Evolutionary conservation across 2,797 vertebrate species (phyloP).

Genomic region (Steatocranus sp.): DNA sequence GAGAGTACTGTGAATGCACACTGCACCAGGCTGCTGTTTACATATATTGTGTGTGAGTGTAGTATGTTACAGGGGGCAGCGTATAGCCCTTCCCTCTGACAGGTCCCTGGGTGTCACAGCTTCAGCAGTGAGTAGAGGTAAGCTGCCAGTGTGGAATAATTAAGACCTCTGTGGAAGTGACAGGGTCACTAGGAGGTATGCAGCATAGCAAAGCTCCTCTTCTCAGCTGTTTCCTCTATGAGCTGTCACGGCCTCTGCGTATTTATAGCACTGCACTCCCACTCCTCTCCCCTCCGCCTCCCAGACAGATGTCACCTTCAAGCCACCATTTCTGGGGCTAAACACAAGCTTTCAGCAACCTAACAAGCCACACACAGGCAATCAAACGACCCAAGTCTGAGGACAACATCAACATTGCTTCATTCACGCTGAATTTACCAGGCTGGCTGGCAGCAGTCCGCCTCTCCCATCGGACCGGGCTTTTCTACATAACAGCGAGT

Average conservation of each 20-base stretch:
- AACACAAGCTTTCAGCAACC: constrained; percentile 59
- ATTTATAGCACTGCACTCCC: constrained; percentile 71
- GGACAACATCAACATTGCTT: constrained; percentile 45
- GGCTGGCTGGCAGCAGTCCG: constrained; percentile 5
- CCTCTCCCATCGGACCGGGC: constrained; percentile 11
- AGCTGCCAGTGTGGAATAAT: constrained; percentile 74
- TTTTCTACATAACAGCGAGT: constrained; percentile 51
- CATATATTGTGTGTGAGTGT: constrained; percentile 29
- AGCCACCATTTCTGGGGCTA: constrained; percentile 69
- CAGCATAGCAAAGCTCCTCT: constrained; percentile 66
- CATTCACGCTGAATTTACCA: constrained; percentile 40
- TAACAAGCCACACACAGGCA: constrained; percentile 55
- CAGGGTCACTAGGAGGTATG: constrained; percentile 76
- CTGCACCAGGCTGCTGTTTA: constrained; percentile 26
- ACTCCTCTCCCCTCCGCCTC: constrained; percentile 49
- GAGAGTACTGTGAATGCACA: background rate
- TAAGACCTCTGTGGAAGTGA: constrained; percentile 79
- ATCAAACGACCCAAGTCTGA: constrained; percentile 61
- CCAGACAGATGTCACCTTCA: constrained; percentile 79
- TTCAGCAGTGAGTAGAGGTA: constrained; percentile 60
- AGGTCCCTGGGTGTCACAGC: constrained; percentile 45
- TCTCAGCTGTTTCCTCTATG: constrained; percentile 78
- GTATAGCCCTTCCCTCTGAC: constrained; percentile 51
- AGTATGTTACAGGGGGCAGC: constrained; percentile 22
- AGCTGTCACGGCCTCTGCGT: constrained; percentile 70